A percentile compares a stretch with the other conserved stretches of the same genome.
Conservation (phyloP, 2,888 invertebrate species). For the Lycocerus yunnanus region DNA sequence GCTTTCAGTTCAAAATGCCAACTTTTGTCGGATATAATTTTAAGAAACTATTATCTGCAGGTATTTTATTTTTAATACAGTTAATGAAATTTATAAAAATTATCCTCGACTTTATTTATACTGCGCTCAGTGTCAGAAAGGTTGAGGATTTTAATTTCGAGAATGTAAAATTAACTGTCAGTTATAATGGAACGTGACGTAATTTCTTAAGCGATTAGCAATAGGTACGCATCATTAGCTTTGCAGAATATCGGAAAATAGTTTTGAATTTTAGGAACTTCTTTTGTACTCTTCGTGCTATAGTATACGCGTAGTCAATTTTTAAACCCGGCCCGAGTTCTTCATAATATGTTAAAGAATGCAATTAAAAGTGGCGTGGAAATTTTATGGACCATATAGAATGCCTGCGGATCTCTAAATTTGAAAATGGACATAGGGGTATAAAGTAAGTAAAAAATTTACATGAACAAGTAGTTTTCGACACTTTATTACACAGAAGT, state of each 20-base stretch:
- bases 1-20: conserved; percentile 43
- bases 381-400: background rate
- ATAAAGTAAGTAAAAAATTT: background rate
- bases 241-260: background rate
- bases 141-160: background rate
- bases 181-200: background rate
- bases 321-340: background rate
- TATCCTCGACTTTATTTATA: background rate
- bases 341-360: background rate
- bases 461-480: background rate
- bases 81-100: background rate
- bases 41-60: background rate
- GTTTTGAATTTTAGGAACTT: background rate
- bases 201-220: background rate
- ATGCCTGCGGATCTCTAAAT: background rate
- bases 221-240: background rate
- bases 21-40: conserved; percentile 28
- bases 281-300: no score
- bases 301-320: background rate
- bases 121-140: background rate
- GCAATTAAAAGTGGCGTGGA: background rate
- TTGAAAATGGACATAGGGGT: background rate
- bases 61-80: background rate
- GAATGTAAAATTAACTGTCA: background rate
- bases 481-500: background rate